phyloP scores from a whole-genome alignment of 2,888 invertebrate species.

The Dasypolia templi region DNA sequence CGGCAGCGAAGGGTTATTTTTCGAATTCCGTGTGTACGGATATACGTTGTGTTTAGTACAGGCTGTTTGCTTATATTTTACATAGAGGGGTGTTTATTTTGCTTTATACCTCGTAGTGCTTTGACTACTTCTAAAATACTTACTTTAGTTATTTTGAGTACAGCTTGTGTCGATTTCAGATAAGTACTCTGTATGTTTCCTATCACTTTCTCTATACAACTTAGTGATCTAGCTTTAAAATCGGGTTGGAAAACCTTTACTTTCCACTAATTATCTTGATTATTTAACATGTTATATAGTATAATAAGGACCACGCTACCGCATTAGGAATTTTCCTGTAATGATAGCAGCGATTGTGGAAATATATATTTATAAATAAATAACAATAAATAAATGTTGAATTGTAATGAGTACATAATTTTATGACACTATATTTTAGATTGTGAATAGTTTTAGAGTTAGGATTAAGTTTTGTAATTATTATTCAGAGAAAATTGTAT shows the following conservation, averaged over 20 bases:
- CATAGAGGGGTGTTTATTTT: conserved; percentile 8
- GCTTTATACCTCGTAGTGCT: conserved; percentile 21
- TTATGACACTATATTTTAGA: too few species aligned
- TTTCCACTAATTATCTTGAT: not conserved
- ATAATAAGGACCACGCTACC: too few species aligned
- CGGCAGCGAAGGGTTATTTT: conserved; percentile 53
- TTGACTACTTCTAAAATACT: conserved; percentile 2
- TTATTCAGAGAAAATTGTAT: too few species aligned
- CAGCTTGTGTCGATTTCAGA: not conserved
- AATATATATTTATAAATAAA: too few species aligned
- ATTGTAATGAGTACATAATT: too few species aligned
- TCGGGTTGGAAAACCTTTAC: not conserved
- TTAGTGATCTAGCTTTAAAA: not conserved
- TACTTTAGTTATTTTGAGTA: not conserved
- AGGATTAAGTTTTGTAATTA: too few species aligned
- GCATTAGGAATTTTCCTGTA: too few species aligned
- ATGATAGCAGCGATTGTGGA: too few species aligned
- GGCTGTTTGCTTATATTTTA: conserved; percentile 20
- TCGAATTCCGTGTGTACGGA: conserved; percentile 58
- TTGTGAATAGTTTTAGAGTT: too few species aligned
- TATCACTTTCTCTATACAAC: not conserved
- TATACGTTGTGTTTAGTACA: conserved; percentile 14
- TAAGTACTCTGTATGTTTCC: too few species aligned
- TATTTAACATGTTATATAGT: not conserved
- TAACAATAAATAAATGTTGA: too few species aligned